These are phyloP conservation scores for Trissolcus basalis DNA, from an alignment of 1,140 invertebrate genomes.

Conservation along the genomic window DNA sequence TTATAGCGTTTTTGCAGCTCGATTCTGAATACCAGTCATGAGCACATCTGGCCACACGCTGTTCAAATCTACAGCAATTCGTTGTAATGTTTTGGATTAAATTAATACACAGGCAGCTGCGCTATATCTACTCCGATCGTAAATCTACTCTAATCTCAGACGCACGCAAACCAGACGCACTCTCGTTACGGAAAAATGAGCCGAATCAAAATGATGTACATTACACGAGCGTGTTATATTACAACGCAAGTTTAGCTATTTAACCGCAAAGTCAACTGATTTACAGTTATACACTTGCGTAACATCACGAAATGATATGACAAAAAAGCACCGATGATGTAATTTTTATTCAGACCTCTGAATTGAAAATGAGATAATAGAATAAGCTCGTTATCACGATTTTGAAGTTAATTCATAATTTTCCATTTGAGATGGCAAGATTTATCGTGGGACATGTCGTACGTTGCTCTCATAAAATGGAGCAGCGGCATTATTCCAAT, in stretches of 20 bases:
- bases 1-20: slow-evolving; percentile 75
- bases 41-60: slow-evolving; percentile 57
- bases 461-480: slow-evolving; percentile 47
- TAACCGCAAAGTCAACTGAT: no score
- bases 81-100: slow-evolving; percentile 60
- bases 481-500: slow-evolving; percentile 53
- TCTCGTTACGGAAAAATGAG: slow-evolving; percentile 55
- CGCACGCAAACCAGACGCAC: slow-evolving; percentile 56
- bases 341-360: no score
- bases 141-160: slow-evolving; percentile 66
- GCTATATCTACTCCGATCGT: slow-evolving; percentile 56
- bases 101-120: slow-evolving; percentile 69
- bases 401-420: slow-evolving; percentile 50
- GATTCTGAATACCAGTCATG: slow-evolving; percentile 77
- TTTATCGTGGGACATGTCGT: slow-evolving; percentile 39
- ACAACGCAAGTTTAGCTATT: no score
- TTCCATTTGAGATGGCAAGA: slow-evolving; percentile 42
- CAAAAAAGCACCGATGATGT: no score
- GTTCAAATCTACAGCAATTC: slow-evolving; percentile 56
- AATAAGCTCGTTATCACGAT: slow-evolving; percentile 46
- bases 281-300: no score
- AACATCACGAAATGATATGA: no score
- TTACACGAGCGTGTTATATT: slow-evolving; percentile 16
- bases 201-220: slow-evolving; percentile 29
- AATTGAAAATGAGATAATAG: slow-evolving; percentile 18